Conservation (phyloP, 1,140 invertebrate genomes). For the Cepaea nemoralis region DNA sequence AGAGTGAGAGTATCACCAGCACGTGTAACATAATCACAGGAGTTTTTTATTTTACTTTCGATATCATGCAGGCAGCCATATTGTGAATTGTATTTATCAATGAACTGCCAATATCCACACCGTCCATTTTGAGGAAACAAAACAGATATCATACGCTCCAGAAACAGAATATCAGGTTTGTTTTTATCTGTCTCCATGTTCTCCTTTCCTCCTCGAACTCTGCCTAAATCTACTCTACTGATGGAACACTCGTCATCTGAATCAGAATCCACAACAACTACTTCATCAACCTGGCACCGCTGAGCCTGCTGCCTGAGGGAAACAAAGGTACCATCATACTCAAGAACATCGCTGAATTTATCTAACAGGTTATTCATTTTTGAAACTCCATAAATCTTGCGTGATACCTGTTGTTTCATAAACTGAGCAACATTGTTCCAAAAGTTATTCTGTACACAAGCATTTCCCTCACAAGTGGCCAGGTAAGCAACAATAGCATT, state of each 20-base stretch:
- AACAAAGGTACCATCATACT: neutral
- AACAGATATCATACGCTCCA: neutral
- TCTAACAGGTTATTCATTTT: slow-evolving; percentile 16
- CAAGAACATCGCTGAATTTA: slow-evolving; percentile 17
- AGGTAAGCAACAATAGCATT: neutral
- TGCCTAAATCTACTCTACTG: neutral
- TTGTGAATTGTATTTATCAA: neutral
- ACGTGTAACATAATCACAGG: neutral
- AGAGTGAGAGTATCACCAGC: neutral
- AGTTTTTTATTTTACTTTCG: neutral
- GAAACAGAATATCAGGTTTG: neutral
- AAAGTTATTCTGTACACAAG: neutral
- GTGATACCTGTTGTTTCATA: neutral
- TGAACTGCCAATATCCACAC: neutral
- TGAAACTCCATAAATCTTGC: slow-evolving; percentile 7
- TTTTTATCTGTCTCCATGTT: neutral
- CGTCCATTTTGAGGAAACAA: neutral
- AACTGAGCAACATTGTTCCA: slow-evolving; percentile 3
- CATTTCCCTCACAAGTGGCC: neutral
- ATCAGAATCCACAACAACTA: slow-evolving; percentile 3
- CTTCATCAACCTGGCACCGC: neutral
- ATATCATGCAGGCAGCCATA: neutral
- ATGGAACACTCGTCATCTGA: neutral
- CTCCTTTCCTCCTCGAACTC: neutral
- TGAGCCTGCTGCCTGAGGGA: neutral